Base-by-base conservation (phyloP, 2,113 vertebrate species). In the Dissostichus mawsoni region DNA sequence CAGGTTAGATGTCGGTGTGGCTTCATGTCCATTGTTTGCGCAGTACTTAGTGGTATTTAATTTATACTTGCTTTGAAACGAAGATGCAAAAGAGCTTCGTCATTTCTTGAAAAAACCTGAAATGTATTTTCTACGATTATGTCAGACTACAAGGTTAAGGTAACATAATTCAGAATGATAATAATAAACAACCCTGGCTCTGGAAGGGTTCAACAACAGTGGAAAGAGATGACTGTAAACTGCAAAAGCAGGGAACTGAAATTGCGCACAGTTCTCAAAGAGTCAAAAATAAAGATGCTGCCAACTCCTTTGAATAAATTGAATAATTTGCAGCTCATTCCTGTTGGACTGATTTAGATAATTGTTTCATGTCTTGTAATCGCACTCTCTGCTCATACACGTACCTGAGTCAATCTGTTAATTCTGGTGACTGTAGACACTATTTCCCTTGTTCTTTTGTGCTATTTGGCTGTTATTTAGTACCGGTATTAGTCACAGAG, bases 391-490 rank as follows among this genome's bases (percentile, higher is more conserved):
- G 58, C 58, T 72, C 14, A 52, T 5, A 11, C 63, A 48, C 52
- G 72, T 56, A 84, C 77, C 83, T 81, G 56, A 88, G 82, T 53
- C 52, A 77, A 74, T 72, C 62, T 75, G 68, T 58, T 75, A 36
- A 83, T 64, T 4, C 36, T 50, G n/a, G 62, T 71, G 55, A 82
- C 65, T 80, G 36, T 76, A 59, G 79, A 89, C 79, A 92, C 65
- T 84, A 87, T 76, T 82, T 72, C 55, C 14, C 76, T 79, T 74
- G 83, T 84, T 86, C 80, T 78, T 84, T 81, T 83, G 36, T 82
- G 69, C 68, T 56, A 41, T 74, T 77, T 79, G 66, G 59, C 78
- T 70, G 51, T 82, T 87, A 75, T 70, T 78, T 77, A 63, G 48
- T 56, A 64, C 59, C 16, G 0, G 52, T 23, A 65, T 82, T 78